These are phyloP conservation scores for Pseudomugil gertrudae DNA, from an alignment of 2,797 vertebrate species.

Conservation along the genomic window DNA sequence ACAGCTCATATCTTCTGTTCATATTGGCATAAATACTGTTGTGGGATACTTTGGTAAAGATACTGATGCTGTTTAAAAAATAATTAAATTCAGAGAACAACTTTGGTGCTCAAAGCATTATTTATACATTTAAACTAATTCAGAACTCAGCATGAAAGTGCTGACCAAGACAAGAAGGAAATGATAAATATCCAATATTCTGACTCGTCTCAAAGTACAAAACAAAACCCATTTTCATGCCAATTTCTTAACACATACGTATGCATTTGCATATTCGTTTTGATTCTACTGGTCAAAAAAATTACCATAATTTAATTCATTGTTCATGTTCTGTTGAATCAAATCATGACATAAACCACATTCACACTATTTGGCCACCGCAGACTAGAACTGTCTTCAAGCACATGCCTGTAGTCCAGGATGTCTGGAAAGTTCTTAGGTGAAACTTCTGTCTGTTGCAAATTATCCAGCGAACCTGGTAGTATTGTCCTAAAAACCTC, in stretches of 20 bases:
- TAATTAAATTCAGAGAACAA: neutral
- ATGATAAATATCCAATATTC: conserved; percentile 4
- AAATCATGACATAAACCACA: neutral
- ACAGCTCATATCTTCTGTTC: conserved; percentile 11
- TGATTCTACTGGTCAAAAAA: too few species aligned
- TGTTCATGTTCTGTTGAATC: neutral
- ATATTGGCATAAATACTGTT: neutral
- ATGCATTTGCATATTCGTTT: neutral
- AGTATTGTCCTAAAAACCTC: neutral
- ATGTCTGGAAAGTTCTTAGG: too few species aligned
- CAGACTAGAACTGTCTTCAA: neutral
- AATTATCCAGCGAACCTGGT: neutral
- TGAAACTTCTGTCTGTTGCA: neutral
- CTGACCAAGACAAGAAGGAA: neutral
- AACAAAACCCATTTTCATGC: neutral
- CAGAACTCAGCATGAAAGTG: neutral
- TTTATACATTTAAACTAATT: neutral
- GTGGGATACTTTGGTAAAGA: neutral
- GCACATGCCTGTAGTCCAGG: neutral
- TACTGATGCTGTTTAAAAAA: neutral
- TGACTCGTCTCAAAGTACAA: neutral
- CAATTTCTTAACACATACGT: neutral
- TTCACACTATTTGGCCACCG: neutral
- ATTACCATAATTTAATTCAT: neutral
- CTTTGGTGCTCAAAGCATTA: neutral